Conservation (phyloP, 2,113 vertebrate genomes). For the Psilopogon haemacephalus region DNA sequence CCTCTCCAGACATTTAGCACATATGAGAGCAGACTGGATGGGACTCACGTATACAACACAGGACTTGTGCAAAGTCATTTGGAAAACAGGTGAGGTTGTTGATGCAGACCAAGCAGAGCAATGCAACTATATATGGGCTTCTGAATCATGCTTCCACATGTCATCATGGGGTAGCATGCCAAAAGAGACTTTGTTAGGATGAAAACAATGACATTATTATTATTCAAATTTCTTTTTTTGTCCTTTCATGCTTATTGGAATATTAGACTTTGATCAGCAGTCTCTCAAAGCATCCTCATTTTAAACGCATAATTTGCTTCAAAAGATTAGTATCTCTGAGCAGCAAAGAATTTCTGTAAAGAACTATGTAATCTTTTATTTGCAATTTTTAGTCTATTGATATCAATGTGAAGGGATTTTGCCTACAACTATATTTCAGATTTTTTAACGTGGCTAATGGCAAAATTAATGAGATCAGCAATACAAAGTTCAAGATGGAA, state of each 20-base stretch:
- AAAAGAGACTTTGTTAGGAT: not conserved
- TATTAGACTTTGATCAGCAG: not conserved
- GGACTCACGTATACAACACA: not conserved
- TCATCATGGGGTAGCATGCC: not conserved
- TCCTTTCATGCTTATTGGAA: not conserved
- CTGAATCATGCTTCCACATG: not conserved
- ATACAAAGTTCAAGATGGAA: not conserved
- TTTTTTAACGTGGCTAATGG: not conserved
- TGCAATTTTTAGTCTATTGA: not conserved
- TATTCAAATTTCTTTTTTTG: not conserved
- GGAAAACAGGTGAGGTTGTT: not conserved
- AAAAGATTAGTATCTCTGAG: not conserved
- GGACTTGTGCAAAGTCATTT: not conserved
- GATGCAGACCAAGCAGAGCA: not conserved
- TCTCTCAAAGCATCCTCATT: not conserved
- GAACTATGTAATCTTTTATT: fast-evolving
- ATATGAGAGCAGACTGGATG: not conserved
- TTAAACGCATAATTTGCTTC: not conserved
- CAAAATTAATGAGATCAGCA: not conserved
- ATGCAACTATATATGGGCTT: fast-evolving
- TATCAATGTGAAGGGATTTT: not conserved
- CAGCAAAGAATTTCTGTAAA: not conserved
- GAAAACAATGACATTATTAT: not conserved
- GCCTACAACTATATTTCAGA: not conserved
- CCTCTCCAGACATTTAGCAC: not conserved